Evolutionary conservation across 2,113 vertebrate species (phyloP), one percentile per base, ranked within the genome.

Genomic region (Sarotherodon lohbergeri): DNA sequence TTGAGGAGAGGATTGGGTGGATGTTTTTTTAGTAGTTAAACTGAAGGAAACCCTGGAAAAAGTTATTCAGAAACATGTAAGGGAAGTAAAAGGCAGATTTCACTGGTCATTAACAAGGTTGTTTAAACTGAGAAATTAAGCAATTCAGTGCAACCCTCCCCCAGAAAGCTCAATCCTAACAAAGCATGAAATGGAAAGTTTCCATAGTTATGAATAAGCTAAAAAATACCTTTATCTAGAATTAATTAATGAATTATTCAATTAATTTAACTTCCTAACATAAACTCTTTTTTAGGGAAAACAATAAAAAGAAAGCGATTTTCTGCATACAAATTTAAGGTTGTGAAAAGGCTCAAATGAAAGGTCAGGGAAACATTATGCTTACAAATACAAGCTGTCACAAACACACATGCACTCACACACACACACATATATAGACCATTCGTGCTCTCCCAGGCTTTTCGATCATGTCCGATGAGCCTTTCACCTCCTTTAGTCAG

Each of bases 391-490:
- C 87, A 87, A 27, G n/a, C 36, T 80, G 41, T 87, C 54, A 87
- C 36, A 50, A n/a, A 85, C 66, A 86, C 81, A 88, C 66, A 84
- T 36, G 79, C 56, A 87, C 63, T 84, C 80, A 19, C 50, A n/a
- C 11, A 83, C 61, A 86, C 24, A 83, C 14, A 36, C 0, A 63
- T 4, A 66, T n/a, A 66, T 39, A 90, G 56, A 90, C 54, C 63
- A 88, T 81, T 82, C 73, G 55, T 90, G 90, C 68, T 91, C 83
- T 76, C 93, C 66, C 89, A 89, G 91, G 92, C 90, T 90, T 95
- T 94, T 94, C 89, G 59, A 94, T 95, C 92, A 93, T 90, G 90
- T 91, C 93, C 61, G 73, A 92, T 90, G 91, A 93, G 94, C 91
- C 79, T 93, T 89, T 91, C 88, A 86, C 86, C 89, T 61, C 92